Base-by-base conservation (phyloP, 2,888 invertebrate genomes). In the Beris morrisii region DNA sequence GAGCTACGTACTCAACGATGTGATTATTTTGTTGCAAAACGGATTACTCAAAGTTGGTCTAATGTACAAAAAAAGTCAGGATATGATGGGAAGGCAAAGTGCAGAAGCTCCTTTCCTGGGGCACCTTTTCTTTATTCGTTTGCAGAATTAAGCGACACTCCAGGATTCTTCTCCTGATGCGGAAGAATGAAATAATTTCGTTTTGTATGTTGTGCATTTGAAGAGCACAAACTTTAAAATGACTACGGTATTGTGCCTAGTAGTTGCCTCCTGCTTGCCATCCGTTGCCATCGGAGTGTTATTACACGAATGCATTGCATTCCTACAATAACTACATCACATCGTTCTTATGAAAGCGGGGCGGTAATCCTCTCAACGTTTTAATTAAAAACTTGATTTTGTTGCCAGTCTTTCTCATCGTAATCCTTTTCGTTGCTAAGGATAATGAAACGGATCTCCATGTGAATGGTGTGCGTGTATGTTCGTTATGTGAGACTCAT, bases 321-420 rank as follows among this genome's bases (percentile, higher is more conserved):
- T 31, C 56, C 32, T 22, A 22, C 22, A 22, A 22, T 22, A 22
- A 22, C 22, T 22, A 22, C 15, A 56, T 56, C 9, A 15, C 15
- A 43, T 43, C 31, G 4, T 9, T 55, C 38, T 38, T 7, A 38
- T 38, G 6, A 28, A 5, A 53, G 28, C 53, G 28, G 4, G 5
- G 28, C 12, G 32, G 44, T 56, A 38, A 43, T 56, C 43, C 43
- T 32, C 9, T 13, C 58, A 58, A 44, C 30, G n/a, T 46, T 58
- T 58, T 58, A 58, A 58, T 58, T 58, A 58, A 46, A 22, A 30
- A 46, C 30, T 45, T 46, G 45, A 58, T 58, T 46, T 30, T 58
- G 58, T 30, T 58, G 45, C 46, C 28, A n/a, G 6, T 30, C 13
- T 46, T 45, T 15, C 58, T 28, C 58, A 46, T 45, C 45, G 45